These are phyloP conservation scores for Limnephilus rhombicus DNA, from an alignment of 2,888 invertebrate species.

Conservation along the genomic window DNA sequence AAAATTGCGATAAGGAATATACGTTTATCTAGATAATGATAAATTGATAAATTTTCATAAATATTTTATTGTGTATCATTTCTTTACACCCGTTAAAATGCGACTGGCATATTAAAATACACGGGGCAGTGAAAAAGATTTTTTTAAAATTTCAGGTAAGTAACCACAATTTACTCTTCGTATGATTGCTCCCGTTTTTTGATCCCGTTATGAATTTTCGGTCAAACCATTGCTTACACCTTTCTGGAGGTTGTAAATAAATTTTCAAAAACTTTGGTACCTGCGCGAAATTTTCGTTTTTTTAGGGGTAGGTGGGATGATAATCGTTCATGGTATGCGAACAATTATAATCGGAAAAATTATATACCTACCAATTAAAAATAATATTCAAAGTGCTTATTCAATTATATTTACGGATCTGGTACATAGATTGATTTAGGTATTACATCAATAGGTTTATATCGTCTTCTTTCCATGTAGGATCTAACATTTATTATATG, in stretches of 20 bases:
- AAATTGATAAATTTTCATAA: not conserved
- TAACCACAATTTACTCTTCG: not conserved
- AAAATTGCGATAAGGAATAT: not conserved
- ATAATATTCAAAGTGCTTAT: not conserved
- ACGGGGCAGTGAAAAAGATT: not conserved
- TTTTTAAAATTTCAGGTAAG: not conserved
- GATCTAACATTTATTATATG: not conserved
- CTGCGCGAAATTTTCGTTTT: not conserved
- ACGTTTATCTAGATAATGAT: not conserved
- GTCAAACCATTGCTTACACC: not conserved
- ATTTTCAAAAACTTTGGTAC: not conserved
- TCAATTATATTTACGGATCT: not conserved
- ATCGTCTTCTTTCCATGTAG: not conserved
- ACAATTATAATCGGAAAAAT: not conserved
- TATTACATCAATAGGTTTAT: not conserved
- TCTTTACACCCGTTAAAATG: not conserved
- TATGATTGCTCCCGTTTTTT: not conserved
- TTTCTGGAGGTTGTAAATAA: not conserved
- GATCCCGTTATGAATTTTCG: not conserved
- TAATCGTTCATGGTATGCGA: not conserved
- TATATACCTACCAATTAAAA: not conserved
- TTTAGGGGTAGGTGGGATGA: not conserved
- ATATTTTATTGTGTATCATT: not conserved
- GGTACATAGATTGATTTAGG: not conserved
- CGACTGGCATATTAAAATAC: not conserved